These are phyloP conservation scores for Drosophila falleni DNA, from an alignment of 2,888 invertebrate genomes.

Conservation along the genomic window DNA sequence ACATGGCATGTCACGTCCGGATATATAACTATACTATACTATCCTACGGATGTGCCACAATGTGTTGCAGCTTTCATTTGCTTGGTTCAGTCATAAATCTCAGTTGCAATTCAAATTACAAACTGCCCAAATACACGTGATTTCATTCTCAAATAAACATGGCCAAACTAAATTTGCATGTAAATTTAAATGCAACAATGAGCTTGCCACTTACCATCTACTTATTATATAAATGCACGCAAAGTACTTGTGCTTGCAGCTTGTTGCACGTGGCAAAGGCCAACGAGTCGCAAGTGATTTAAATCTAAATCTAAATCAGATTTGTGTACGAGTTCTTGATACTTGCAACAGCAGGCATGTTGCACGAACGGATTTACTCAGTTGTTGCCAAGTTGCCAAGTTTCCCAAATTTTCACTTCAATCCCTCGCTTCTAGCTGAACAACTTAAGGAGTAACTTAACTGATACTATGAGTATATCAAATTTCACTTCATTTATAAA, in stretches of 20 bases:
- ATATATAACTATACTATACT: no score
- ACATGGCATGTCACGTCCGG: neutral
- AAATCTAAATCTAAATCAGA: conserved; percentile 22
- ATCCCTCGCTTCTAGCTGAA: neutral
- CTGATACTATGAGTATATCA: conserved; percentile 19
- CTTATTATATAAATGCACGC: conserved; percentile 28
- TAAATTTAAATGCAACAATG: conserved; percentile 28
- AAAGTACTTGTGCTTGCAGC: conserved; percentile 10
- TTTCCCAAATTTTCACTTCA: conserved; percentile 13
- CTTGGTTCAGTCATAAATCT: neutral
- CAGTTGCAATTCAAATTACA: conserved; percentile 16
- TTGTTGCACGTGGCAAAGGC: conserved; percentile 31
- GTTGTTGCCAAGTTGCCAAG: conserved; percentile 26
- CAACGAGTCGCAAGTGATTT: neutral
- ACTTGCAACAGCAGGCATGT: conserved; percentile 10
- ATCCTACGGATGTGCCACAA: conserved; percentile 1
- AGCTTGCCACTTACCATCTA: conserved; percentile 7
- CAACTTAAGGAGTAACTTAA: conserved; percentile 11
- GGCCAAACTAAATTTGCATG: conserved; percentile 34
- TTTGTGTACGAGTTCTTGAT: conserved; percentile 9
- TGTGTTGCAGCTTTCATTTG: neutral
- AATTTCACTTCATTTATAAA: conserved; percentile 44
- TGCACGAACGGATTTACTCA: conserved; percentile 17
- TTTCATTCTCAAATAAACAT: conserved; percentile 24
- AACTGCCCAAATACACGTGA: conserved; percentile 26